Evolutionary conservation across 2,888 invertebrate genomes (phyloP).

Genomic region (Strigamia maritima): DNA sequence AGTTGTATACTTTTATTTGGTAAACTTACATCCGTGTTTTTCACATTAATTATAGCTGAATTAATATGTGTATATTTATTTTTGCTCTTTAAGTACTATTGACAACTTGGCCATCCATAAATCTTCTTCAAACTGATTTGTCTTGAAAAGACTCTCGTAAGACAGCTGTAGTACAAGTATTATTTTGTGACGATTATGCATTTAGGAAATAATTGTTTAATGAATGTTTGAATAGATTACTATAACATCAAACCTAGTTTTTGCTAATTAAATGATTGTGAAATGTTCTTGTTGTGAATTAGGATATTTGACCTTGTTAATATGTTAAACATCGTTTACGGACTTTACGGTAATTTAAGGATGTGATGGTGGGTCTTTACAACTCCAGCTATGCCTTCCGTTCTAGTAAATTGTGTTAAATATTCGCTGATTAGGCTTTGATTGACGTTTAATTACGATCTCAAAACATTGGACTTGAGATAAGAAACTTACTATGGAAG

Average conservation of each 20-base stretch:
- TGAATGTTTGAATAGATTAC: slow-evolving; percentile 17
- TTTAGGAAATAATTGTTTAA: slow-evolving; percentile 7
- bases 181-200: slow-evolving; percentile 22
- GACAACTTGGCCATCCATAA: slow-evolving; percentile 12
- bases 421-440: neutral
- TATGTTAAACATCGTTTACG: neutral
- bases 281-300: slow-evolving; percentile 23
- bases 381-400: neutral
- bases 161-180: neutral
- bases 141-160: slow-evolving; percentile 2
- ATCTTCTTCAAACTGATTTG: neutral
- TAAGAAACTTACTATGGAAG: neutral
- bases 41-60: neutral
- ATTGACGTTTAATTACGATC: neutral
- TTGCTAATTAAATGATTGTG: slow-evolving; percentile 6
- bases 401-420: neutral
- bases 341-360: neutral
- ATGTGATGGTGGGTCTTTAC: neutral
- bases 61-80: slow-evolving; percentile 22
- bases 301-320: slow-evolving; percentile 19
- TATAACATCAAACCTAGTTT: neutral
- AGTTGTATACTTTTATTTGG: neutral
- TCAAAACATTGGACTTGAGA: neutral
- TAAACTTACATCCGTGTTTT: neutral
- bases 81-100: slow-evolving; percentile 13